Base-by-base conservation (phyloP, 1,140 invertebrate species). In the Grapholita molesta region DNA sequence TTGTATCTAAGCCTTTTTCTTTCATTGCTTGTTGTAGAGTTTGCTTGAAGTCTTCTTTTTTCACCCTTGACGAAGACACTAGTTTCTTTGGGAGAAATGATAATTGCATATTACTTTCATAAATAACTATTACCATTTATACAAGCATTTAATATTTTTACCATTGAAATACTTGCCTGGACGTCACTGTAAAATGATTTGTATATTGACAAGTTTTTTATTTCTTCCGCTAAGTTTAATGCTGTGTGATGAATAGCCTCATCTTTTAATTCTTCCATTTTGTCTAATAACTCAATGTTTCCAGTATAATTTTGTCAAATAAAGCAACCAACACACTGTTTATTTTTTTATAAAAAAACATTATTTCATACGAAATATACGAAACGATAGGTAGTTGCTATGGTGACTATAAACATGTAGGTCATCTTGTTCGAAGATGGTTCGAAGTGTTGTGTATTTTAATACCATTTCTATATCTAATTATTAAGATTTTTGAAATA, bases 31-130 rank as follows among this genome's bases (percentile, higher is more conserved):
- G 93, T 69, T 96, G 91, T 66, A 97, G 88, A 0, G 95, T 95
- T 73, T 94, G 94, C 86, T 95, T 95, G 79, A 97, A 97, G 83
- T 97, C 95, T 55, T 95, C 94, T 72, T 95, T 94, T 79, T 94
- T 94, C 8, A 97, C 96, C 69, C 88, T 93, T 64, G 95, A 90
- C 21, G 94, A 95, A 33, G 96, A 94, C 38, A 95, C 96, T 64
- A 97, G 88, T 93, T 94, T 95, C 96, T 96, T 32, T 15, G 32
- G 25, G 8, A 9, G 15, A 57, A 52, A 53, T 32, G 25, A 57
- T 5, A 12, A 48, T 4, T 7, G 28, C 28, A 30, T n/a, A 48
- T 48, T 48, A 18, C 21, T 21, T 48, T 38, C 4, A 6, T 38
- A n/a, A 38, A n/a, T n/a, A 57, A 67, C 11, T 15, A 38, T 15